phyloP scores from a whole-genome alignment of 2,797 vertebrate species.

The Scomberomorus guttatus region DNA sequence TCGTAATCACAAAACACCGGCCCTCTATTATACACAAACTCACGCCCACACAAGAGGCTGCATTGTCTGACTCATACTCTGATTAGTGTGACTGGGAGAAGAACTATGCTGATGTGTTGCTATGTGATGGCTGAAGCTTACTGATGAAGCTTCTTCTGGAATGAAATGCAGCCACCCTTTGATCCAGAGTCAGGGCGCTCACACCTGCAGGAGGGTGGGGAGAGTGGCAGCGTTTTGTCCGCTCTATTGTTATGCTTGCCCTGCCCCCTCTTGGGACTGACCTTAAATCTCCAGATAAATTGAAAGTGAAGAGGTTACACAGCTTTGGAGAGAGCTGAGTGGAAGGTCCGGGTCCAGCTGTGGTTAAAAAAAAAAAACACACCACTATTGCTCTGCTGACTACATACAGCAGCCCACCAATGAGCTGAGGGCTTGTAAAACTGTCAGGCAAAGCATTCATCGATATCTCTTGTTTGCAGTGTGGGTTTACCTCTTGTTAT shows the following conservation, averaged over 20 bases:
- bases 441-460: constrained; percentile 38
- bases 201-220: constrained; percentile 40
- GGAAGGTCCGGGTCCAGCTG: constrained; percentile 32
- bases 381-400: constrained; percentile 38
- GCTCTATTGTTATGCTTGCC: constrained; percentile 56
- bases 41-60: constrained; percentile 30
- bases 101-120: constrained; percentile 20
- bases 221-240: constrained; percentile 27
- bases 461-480: constrained; percentile 58
- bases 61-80: constrained; percentile 45
- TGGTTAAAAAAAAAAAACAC: constrained; percentile 41
- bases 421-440: constrained; percentile 56
- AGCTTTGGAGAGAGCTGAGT: constrained; percentile 47
- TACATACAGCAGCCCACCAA: constrained; percentile 27
- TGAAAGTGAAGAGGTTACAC: constrained; percentile 39
- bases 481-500: constrained; percentile 46
- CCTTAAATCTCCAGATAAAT: constrained; percentile 52
- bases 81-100: constrained; percentile 27
- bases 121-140: constrained; percentile 9
- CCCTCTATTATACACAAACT: constrained; percentile 29
- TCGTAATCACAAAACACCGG: constrained; percentile 2
- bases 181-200: constrained; percentile 46
- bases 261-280: constrained; percentile 24
- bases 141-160: constrained; percentile 24
- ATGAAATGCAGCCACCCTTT: constrained; percentile 46